These are phyloP conservation scores for Enteromius paludinosus DNA, from an alignment of 2,797 vertebrate species.

Conservation along the genomic window DNA sequence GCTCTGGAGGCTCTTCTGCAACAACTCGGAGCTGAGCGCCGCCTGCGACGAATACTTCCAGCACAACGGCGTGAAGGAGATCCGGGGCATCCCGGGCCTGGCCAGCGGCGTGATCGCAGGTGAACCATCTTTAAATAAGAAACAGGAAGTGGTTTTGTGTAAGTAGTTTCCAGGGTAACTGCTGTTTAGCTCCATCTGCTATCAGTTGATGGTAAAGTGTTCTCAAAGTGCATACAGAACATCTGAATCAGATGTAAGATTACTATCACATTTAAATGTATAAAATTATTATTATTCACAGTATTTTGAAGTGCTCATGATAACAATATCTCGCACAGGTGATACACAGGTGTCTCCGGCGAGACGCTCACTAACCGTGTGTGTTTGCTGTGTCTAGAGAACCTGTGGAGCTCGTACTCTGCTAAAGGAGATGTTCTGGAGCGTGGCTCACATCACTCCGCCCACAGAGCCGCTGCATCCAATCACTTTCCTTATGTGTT, in stretches of 20 bases:
- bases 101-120: constrained; percentile 85
- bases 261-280: too few species aligned
- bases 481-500: constrained; percentile 81
- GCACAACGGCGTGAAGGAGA: constrained; percentile 79
- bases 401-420: constrained; percentile 88
- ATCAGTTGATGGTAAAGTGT: too few species aligned
- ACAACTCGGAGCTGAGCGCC: constrained; percentile 73
- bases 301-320: too few species aligned
- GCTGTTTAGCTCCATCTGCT: too few species aligned
- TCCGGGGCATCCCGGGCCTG: constrained; percentile 85
- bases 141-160: too few species aligned
- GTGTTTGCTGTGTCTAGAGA: constrained; percentile 73
- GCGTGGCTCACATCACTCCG: constrained; percentile 76
- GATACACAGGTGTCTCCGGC: too few species aligned
- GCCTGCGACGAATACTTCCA: constrained; percentile 86
- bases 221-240: too few species aligned
- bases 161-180: too few species aligned
- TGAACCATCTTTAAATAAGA: constrained; percentile 53
- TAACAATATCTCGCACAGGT: too few species aligned
- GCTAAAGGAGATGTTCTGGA: constrained; percentile 87
- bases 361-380: neutral
- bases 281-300: too few species aligned
- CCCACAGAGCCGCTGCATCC: constrained; percentile 66
- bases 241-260: too few species aligned
- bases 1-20: constrained; percentile 84